Base-by-base conservation (phyloP, 1,140 invertebrate genomes). In the Apis cerana region DNA sequence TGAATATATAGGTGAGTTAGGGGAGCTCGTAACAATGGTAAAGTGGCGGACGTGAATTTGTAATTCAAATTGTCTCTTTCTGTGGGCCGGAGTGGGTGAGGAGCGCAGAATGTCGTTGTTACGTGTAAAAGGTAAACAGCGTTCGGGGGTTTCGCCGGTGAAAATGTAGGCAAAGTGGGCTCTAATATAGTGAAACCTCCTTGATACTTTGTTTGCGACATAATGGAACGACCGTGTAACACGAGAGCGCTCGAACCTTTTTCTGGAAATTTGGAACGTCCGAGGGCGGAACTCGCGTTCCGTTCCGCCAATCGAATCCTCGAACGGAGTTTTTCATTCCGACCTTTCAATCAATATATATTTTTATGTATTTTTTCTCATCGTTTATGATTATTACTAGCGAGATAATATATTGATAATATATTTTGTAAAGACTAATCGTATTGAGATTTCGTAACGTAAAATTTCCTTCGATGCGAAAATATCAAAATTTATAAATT, bases 21-120 rank as follows among this genome's bases (percentile, higher is more conserved):
- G 33, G 52, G n/a, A 12, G 33, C 17, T 9, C 33, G 62, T 67
- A 75, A 75, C 72, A 81, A 65, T 81, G 13, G 61, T 50, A 62
- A 58, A 75, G 79, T 48, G 70, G 79, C 27, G 70, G 52, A 75
- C 61, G 52, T 48, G n/a, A 75, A 80, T 80, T 80, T 80, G 79
- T 80, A 75, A 80, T 80, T 80, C 79, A 80, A 80, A 80, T 80
- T 52, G 61, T 65, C 72, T 67, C 72, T 75, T 75, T 81, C 62
- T 33, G 33, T 50, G 52, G 15, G 10, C 43, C 33, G 33, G 33
- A 43, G 33, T 15, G 9, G 43, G 48, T 48, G 68, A 50, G 59
- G 61, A 65, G 33, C 2, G 33, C 2, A 33, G 33, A 33, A 33
- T 33, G 70, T 58, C 71, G 62, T 27, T 52, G 61, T 75, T 62